Base-by-base conservation (phyloP, 2,113 vertebrate species). In the Brachirus orientalis region DNA sequence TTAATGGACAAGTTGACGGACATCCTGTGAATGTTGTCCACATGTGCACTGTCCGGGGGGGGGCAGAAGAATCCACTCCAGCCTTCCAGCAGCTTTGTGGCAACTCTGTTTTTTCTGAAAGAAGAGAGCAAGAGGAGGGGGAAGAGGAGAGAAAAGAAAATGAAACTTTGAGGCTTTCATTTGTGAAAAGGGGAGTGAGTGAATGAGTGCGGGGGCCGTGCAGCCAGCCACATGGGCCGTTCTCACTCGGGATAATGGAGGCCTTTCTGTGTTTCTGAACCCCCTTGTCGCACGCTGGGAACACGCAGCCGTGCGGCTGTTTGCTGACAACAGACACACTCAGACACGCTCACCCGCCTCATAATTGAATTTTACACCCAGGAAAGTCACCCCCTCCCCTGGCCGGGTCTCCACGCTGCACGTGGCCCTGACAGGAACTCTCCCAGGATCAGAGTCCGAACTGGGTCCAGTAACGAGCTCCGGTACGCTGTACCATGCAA, bases 161-260 rank as follows among this genome's bases (percentile, higher is more conserved):
- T 78, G 72, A 89, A 90, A 90, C 80, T 86, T 89, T 69, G 77
- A 83, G 86, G 76, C 84, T 91, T 87, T 89, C 53, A 72, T 83
- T 53, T 86, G 76, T 89, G 73, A 84, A 80, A 68, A 69, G n/a
- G 47, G 66, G 79, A 79, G 79, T 86, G 79, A 79, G 79, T 86
- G 82, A 85, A 85, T 86, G 83, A 76, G 73, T 81, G 86, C 35
- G 64, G 80, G 78, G 82, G 84, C 67, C 87, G 86, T 86, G 90
- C 77, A 86, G 92, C 90, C 91, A 91, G 94, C 90, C 96, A 98
- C 96, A 97, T 98, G 96, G 94, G 91, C 90, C 82, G 95, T 98
- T 97, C 97, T 96, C 97, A 98, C 96, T 98, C 90, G 1, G 88
- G 91, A 98, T 96, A 98, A 98, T 96, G 92, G 95, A 92, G 90